These are phyloP conservation scores for Ancistrus triradiatus DNA, from an alignment of 2,113 vertebrate species.

Conservation along the genomic window DNA sequence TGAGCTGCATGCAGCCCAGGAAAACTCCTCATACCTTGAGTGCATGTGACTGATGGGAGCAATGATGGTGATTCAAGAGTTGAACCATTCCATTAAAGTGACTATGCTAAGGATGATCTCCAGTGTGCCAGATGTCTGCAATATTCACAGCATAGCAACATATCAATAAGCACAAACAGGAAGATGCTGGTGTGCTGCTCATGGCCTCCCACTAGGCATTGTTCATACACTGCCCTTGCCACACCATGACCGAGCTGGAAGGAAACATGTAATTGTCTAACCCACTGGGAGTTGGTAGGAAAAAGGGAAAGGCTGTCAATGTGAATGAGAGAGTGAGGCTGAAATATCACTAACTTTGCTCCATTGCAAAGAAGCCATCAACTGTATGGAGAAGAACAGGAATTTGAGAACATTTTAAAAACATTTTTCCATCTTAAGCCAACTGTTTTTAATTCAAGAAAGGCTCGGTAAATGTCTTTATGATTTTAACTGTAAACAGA, in stretches of 20 bases:
- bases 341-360: slow-evolving; percentile 31
- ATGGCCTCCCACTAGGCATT: slow-evolving; percentile 34
- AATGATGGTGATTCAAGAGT: not conserved
- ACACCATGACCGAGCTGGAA: slow-evolving; percentile 33
- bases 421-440: not conserved
- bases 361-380: slow-evolving; percentile 13
- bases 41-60: not conserved
- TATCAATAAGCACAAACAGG: slow-evolving; percentile 20
- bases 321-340: slow-evolving; percentile 17
- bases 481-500: not conserved
- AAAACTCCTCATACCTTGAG: too few species aligned
- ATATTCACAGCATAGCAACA: slow-evolving; percentile 3
- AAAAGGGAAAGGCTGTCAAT: slow-evolving; percentile 3
- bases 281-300: slow-evolving; percentile 9
- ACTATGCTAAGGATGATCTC: not conserved
- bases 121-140: not conserved
- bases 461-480: not conserved
- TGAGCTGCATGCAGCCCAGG: not conserved
- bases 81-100: not conserved
- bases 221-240: slow-evolving; percentile 34
- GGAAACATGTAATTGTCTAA: slow-evolving; percentile 32
- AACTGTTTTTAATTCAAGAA: not conserved
- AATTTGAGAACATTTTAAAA: not conserved
- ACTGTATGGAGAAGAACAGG: not conserved
- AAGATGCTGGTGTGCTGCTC: slow-evolving; percentile 26